These are phyloP conservation scores for Oncorhynchus mykiss DNA, from an alignment of 2,113 vertebrate species.

Conservation along the genomic window DNA sequence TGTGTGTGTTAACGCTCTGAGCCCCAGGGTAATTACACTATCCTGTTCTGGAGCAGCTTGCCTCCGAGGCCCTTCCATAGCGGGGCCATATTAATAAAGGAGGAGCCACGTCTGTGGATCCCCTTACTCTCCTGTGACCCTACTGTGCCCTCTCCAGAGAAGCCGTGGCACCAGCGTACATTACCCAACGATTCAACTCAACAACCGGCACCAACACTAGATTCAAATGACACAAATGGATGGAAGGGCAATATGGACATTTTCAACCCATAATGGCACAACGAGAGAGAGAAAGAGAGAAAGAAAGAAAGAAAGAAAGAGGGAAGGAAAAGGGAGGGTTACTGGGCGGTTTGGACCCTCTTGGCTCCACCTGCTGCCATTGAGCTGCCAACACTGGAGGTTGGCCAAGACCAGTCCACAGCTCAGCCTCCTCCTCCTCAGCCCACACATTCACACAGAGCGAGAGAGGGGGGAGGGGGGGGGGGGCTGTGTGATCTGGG, in stretches of 20 bases:
- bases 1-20: background rate
- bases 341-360: background rate
- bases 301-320: background rate
- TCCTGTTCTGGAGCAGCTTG: background rate
- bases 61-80: conserved; percentile 2
- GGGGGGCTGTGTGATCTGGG: background rate
- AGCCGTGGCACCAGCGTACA: background rate
- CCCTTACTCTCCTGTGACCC: conserved; percentile 3
- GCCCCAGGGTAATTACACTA: background rate
- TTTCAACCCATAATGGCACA: too few species aligned
- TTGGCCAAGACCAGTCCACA: background rate
- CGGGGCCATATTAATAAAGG: conserved; percentile 7
- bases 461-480: conserved; percentile 18
- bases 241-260: background rate
- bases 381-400: background rate
- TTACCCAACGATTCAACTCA: background rate
- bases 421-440: too few species aligned
- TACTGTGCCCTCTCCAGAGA: background rate
- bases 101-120: conserved; percentile 11
- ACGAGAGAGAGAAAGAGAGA: background rate
- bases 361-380: conserved; percentile 2
- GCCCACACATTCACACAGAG: background rate
- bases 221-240: background rate
- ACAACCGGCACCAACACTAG: background rate
- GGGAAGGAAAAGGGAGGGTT: background rate